phyloP scores from a whole-genome alignment of 1,140 invertebrate genomes.

The Halesus radiatus region DNA sequence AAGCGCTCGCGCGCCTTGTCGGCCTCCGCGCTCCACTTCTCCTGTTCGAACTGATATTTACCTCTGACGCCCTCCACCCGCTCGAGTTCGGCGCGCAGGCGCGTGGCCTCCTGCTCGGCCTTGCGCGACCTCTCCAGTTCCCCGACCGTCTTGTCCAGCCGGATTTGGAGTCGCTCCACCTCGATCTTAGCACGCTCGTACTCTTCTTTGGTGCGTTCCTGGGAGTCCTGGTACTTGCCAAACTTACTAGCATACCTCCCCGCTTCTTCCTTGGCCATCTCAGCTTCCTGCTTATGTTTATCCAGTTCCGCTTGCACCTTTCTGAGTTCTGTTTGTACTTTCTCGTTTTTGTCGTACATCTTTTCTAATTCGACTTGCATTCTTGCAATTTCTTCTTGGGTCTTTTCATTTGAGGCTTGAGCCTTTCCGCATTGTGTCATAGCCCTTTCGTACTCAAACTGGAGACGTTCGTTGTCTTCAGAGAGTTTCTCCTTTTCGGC shows the following conservation, averaged over 20 bases:
- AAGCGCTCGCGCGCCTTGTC: slow-evolving; percentile 83
- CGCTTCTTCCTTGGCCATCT: slow-evolving; percentile 78
- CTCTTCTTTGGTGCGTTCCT: slow-evolving; percentile 86
- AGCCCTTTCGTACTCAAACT: slow-evolving; percentile 87
- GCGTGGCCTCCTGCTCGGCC: slow-evolving; percentile 76
- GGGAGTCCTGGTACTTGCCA: slow-evolving; percentile 84
- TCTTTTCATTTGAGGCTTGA: slow-evolving; percentile 86
- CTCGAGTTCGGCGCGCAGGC: slow-evolving; percentile 80
- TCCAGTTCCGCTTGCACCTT: slow-evolving; percentile 85
- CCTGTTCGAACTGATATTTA: slow-evolving; percentile 91
- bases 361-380: slow-evolving; percentile 91
- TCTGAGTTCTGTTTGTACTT: slow-evolving; percentile 84
- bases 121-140: slow-evolving; percentile 83
- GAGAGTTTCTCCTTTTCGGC: slow-evolving; percentile 89
- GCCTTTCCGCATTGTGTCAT: slow-evolving; percentile 87
- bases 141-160: slow-evolving; percentile 83
- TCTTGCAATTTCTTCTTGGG: slow-evolving; percentile 89
- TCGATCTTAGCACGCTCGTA: slow-evolving; percentile 86
- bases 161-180: slow-evolving; percentile 85
- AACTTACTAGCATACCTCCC: slow-evolving; percentile 82
- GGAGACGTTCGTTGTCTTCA: slow-evolving; percentile 85
- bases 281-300: slow-evolving; percentile 78
- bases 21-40: slow-evolving; percentile 80
- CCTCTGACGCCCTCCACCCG: slow-evolving; percentile 82
- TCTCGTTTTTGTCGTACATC: slow-evolving; percentile 91